Percentiles rank a stretch among this genome's conserved stretches.
These are phyloP conservation scores for Drosophila robusta DNA, from an alignment of 2,888 invertebrate genomes.

Conservation along the genomic window DNA sequence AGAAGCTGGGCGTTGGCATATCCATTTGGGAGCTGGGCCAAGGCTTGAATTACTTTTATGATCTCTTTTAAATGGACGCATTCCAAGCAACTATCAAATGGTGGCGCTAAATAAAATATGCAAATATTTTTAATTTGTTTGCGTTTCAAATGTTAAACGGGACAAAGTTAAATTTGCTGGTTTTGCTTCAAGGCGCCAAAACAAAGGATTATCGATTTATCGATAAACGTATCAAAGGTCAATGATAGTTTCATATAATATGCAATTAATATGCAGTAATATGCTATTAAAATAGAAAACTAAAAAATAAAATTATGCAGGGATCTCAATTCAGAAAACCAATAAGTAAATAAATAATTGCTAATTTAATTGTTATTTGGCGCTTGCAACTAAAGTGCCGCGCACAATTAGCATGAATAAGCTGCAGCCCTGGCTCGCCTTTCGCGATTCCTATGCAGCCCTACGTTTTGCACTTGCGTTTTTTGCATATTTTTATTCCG, in stretches of 20 bases:
- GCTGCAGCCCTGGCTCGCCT: constrained; percentile 19
- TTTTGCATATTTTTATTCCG: constrained; percentile 21
- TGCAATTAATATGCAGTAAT: neutral
- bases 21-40: constrained; percentile 99
- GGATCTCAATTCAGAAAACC: neutral
- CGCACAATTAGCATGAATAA: neutral
- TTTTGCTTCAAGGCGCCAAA: neutral
- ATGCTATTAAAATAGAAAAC: neutral
- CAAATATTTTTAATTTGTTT: constrained; percentile 1
- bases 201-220: neutral
- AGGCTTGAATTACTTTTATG: constrained; percentile 97
- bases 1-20: constrained; percentile 92
- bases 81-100: constrained; percentile 18
- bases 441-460: constrained; percentile 26
- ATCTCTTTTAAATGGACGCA: constrained; percentile 88
- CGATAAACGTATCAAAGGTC: constrained; percentile 7
- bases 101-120: constrained; percentile 4
- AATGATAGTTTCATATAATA: neutral
- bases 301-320: neutral
- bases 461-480: constrained; percentile 26
- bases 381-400: neutral
- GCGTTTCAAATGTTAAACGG: neutral
- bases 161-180: neutral
- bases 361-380: no score
- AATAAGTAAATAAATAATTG: no score